Base-by-base conservation (phyloP, 2,888 invertebrate species). In the Mayetiola destructor region DNA sequence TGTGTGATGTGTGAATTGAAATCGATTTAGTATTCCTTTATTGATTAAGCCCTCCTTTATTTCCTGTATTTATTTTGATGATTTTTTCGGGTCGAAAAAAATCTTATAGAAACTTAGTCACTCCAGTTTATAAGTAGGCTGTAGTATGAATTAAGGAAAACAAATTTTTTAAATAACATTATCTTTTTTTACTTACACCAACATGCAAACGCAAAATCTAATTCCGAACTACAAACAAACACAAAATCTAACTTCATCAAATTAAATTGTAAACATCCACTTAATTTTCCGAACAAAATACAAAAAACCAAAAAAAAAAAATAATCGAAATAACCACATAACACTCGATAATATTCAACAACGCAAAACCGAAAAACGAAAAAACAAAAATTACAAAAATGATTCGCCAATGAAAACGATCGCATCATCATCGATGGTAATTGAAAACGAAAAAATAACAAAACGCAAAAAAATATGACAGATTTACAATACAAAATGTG, bases 401-500 rank as follows among this genome's bases (percentile, higher is more conserved):
- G 16, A 37, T 37, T 48, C 12, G 39, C 8, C 39, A 39, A 6
- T 16, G 18, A 20, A 39, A 18, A n/a, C 5, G 3, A 39, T 39
- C 8, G 8, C 32, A 12, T 32, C 32, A 32, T 32, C 32, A 12
- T 8, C 10, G 39, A 20, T 6, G n/a, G n/a, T n/a, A n/a, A n/a
- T n/a, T n/a, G n/a, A n/a, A n/a, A n/a, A n/a, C n/a, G n/a, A n/a
- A n/a, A n/a, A n/a, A n/a, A n/a, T n/a, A n/a, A n/a, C n/a, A n/a
- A n/a, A n/a, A n/a, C n/a, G n/a, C n/a, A n/a, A n/a, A n/a, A 55
- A 8, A 36, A 55, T 16, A 32, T 48, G n/a, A 21, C 61, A 73
- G 73, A 73, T 73, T 65, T 73, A 72, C 66, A 72, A 73, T 62
- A 69, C 71, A 63, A 73, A 73, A 67, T 73, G 73, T 62, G 63